Evolutionary conservation across 1,140 invertebrate genomes (phyloP).

Genomic region (Metaphire vulgaris): DNA sequence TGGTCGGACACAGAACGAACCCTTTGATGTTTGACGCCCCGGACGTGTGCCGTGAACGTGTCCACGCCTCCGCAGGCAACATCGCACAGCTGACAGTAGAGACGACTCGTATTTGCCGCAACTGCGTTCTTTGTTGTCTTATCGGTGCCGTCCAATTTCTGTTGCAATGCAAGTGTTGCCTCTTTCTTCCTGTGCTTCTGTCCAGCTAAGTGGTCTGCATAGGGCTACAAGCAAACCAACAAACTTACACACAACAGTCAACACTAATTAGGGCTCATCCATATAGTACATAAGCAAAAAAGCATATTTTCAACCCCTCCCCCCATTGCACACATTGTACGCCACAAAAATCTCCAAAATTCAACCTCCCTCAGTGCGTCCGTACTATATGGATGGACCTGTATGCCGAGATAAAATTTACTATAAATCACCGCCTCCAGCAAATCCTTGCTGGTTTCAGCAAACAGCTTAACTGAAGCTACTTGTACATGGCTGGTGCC

Average conservation of each 20-base stretch:
- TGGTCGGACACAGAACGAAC: no score
- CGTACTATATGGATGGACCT: no score
- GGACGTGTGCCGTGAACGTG: slow-evolving; percentile 94
- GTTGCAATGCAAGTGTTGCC: slow-evolving; percentile 56
- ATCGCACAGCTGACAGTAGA: slow-evolving; percentile 73
- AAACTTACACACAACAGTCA: slow-evolving; percentile 21
- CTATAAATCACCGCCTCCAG: no score
- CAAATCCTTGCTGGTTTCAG: no score
- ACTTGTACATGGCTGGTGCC: no score
- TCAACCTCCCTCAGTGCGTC: no score
- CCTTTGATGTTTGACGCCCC: slow-evolving; percentile 95
- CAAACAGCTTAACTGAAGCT: no score
- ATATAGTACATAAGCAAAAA: neutral
- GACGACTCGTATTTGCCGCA: slow-evolving; percentile 42
- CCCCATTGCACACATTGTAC: neutral
- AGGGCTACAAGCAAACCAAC: slow-evolving; percentile 61
- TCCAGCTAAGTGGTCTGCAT: slow-evolving; percentile 92
- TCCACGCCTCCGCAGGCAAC: slow-evolving; percentile 95
- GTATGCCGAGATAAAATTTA: no score
- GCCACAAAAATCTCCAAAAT: no score
- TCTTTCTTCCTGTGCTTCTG: slow-evolving; percentile 99
- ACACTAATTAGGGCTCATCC: neutral
- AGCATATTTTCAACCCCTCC: neutral
- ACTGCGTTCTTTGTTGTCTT: slow-evolving; percentile 40
- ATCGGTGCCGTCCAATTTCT: slow-evolving; percentile 62